Base-by-base conservation (phyloP, 2,888 invertebrate species). In the Blastobasis lacticolella region DNA sequence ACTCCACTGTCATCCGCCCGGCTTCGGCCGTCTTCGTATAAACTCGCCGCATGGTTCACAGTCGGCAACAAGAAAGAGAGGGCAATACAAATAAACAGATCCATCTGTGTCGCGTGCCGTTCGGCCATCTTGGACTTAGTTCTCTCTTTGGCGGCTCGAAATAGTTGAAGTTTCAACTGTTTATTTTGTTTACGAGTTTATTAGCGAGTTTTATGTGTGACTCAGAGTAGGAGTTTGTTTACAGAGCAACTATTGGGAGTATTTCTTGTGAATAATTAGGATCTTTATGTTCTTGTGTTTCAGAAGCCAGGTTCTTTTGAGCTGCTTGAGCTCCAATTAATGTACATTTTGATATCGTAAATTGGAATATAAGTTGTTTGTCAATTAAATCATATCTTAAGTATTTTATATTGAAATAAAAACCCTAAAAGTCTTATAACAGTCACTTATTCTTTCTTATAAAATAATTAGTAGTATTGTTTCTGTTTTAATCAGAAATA, bases 81-180 rank as follows among this genome's bases (percentile, higher is more conserved):
- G 58, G 78, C 79, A 69, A 84, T 69, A 84, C 74, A 86, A 86
- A 87, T 86, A 87, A 87, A 87, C 82, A 85, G 71, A 72, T 80
- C 81, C 76, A 78, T 81, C 80, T 73, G 67, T 73, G 79, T 80
- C 80, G 82, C 79, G 80, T 81, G 82, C 79, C 80, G 78, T 71
- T 69, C 70, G 68, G 78, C 69, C 68, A 81, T 85, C 87, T 87
- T 86, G 75, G 85, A 83, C 81, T 81, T 81, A 82, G 63, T 67
- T 75, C 67, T 69, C 75, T 80, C 80, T 79, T 23, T 77, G 72
- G 71, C 59, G 68, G 71, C 81, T 79, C 69, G 65, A 81, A 81
- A 81, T 81, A 81, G 78, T 74, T 66, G 53, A 54, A 53, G 72
- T 75, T 79, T 79, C 77, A 75, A 23, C 23, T 71, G 73, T 75